Evolutionary conservation across 2,113 vertebrate species (phyloP), one percentile per base, ranked within the genome.

Genomic region (Dolichotis patagonum): DNA sequence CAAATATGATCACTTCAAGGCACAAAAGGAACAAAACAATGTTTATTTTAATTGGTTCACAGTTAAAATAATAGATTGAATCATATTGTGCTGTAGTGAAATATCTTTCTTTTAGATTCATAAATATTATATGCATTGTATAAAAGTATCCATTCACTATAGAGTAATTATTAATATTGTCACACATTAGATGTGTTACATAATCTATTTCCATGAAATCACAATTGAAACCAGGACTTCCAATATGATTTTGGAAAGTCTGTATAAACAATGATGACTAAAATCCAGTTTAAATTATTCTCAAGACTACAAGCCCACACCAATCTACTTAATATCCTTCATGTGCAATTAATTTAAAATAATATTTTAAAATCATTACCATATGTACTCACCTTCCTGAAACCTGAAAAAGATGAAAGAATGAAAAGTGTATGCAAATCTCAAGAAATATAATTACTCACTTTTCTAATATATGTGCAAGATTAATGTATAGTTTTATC

Each of bases 301-400:
- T 7, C 19, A 26, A 69, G 17, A 62, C 13, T 90, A 22, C 67
- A 91, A 84, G 56, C 19, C 49, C 56, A 58, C 13, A 56, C n/a
- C 63, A 87, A 90, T 65, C 28, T 69, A 81, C 19, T 90, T 88
- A 82, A 91, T 69, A 80, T 43, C 30, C 5, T 43, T 91, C 7
- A 83, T 85, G 28, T 91, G 24, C 28, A 62, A 60, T 90, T 94
- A 88, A 94, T 38, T 88, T 81, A 85, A 73, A 65, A 91, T 90
- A 92, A 82, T 10, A 85, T 41, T 35, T 24, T 52, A 49, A 91
- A 88, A 11, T 71, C 41, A 95, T 95, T 92, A 3, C 20, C 77
- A 90, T 20, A 41, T 81, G 54, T 43, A 91, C 11, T 88, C 28
- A 67, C 8, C 87, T 78, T 93, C 46, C 46, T 85, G 43, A 11